Evolutionary conservation across 2,888 invertebrate species (phyloP).

Genomic region (Trachelus stipa): DNA sequence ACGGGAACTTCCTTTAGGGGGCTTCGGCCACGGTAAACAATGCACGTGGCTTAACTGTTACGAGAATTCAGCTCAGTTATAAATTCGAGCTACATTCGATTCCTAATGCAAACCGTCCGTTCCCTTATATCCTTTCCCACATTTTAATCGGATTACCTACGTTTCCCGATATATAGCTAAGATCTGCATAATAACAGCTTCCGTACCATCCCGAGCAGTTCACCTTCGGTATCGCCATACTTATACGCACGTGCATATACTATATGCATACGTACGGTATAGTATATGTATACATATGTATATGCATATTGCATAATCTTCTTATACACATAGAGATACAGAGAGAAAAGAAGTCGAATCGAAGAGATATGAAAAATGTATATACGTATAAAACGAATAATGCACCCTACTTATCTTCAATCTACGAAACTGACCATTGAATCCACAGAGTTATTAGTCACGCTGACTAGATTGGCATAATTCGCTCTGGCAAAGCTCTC

Average conservation of each 20-base stretch:
- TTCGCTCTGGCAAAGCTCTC: neutral
- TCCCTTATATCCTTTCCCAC: conserved; percentile 39
- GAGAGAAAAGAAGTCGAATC: neutral
- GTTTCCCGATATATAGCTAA: conserved; percentile 38
- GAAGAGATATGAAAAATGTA: neutral
- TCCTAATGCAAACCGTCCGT: neutral
- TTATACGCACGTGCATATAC: neutral
- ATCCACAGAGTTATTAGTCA: conserved; percentile 60
- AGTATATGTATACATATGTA: neutral
- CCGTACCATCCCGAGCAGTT: neutral
- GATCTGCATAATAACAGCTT: conserved; percentile 40
- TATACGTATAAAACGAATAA: neutral
- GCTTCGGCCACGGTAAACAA: neutral
- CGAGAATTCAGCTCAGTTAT: neutral
- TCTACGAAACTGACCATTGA: conserved; percentile 2
- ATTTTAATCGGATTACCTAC: conserved; percentile 49
- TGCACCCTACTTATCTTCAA: neutral
- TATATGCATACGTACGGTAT: neutral
- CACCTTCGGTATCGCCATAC: neutral
- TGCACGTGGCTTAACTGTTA: neutral
- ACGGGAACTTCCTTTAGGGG: conserved; percentile 12
- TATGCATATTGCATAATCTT: neutral
- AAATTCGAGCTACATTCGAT: neutral
- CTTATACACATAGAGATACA: neutral
- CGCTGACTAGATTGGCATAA: conserved; percentile 43